Evolutionary conservation across 2,888 invertebrate species (phyloP).

Genomic region (Agelastica alni): DNA sequence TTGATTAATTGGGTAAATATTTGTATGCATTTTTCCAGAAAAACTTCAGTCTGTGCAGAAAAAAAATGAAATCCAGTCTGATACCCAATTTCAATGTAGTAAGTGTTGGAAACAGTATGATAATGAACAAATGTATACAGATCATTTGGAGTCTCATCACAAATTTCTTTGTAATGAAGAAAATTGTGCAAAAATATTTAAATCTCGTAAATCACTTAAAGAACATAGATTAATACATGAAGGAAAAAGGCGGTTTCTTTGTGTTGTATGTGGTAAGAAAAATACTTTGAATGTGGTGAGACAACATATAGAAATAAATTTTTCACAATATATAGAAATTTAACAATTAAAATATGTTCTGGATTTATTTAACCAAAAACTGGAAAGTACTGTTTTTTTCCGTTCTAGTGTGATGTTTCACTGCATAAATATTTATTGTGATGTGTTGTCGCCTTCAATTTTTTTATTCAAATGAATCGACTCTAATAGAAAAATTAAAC

Average conservation of each 20-base stretch:
- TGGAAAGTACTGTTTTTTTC: no score
- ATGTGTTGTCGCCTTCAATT: no score
- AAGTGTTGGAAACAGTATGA: slow-evolving; percentile 31
- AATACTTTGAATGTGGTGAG: background rate
- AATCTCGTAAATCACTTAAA: slow-evolving; percentile 38
- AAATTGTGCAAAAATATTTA: slow-evolving; percentile 41
- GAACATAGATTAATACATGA: slow-evolving; percentile 43
- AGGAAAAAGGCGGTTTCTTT: slow-evolving; percentile 43
- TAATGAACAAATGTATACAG: slow-evolving; percentile 10
- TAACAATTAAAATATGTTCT: slow-evolving; percentile 10
- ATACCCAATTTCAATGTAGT: slow-evolving; percentile 10
- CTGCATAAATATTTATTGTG: no score
- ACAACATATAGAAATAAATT: background rate
- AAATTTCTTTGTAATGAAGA: slow-evolving; percentile 32
- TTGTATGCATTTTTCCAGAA: no score
- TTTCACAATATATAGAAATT: background rate
- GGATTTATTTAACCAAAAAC: no score
- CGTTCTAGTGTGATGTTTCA: no score
- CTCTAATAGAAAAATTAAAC: no score
- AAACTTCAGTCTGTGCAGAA: no score
- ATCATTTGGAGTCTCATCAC: slow-evolving; percentile 30
- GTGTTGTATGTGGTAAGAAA: slow-evolving; percentile 46
- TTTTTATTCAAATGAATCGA: no score
- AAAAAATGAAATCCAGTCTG: no score
- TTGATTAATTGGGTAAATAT: no score